Conservation (phyloP, 2,888 invertebrate species). For the Plusia festucae region DNA sequence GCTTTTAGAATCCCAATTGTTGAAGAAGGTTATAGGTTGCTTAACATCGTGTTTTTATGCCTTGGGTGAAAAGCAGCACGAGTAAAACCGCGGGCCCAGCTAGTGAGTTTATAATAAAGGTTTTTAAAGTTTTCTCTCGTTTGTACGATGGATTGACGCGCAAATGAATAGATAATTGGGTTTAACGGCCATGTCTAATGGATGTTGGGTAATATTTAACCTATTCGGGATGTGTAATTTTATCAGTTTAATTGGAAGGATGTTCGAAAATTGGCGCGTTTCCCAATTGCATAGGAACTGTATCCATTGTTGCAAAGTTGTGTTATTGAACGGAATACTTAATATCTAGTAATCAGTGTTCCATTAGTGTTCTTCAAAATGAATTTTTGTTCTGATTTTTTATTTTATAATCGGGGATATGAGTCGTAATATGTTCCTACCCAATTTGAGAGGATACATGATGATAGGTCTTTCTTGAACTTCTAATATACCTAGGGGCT, state of each 20-base stretch:
- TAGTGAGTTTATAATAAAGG: no score
- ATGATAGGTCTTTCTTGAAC: no score
- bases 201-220: conserved; percentile 41
- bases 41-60: no score
- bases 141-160: neutral
- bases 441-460: no score
- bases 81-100: no score
- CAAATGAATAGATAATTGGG: conserved; percentile 28
- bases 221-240: conserved; percentile 42
- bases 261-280: conserved; percentile 41
- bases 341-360: neutral
- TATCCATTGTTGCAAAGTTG: conserved; percentile 25
- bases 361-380: neutral
- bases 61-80: no score
- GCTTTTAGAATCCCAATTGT: no score
- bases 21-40: no score
- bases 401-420: neutral
- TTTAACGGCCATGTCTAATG: conserved; percentile 48
- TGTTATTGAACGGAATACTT: neutral
- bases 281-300: conserved; percentile 39
- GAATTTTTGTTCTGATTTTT: neutral
- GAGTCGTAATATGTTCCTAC: neutral
- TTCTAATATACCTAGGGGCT: no score
- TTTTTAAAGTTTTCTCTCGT: conserved; percentile 23
- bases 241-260: conserved; percentile 44